A percentile compares a stretch with the other conserved stretches of the same genome.
phyloP scores from a whole-genome alignment of 2,113 vertebrate genomes.

The Amphiprion ocellaris region DNA sequence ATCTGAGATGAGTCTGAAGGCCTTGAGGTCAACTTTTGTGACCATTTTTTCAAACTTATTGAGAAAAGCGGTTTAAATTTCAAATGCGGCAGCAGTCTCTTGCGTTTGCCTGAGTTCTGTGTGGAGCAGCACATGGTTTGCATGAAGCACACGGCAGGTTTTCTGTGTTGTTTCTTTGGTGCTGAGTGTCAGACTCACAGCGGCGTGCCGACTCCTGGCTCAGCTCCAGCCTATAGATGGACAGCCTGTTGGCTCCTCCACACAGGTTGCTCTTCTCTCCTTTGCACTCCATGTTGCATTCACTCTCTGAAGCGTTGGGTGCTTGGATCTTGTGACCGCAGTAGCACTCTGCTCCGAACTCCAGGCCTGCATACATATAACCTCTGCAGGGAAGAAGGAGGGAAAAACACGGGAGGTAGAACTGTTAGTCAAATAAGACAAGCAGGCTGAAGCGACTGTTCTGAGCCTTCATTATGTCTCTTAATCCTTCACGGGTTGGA shows the following conservation, averaged over 20 bases:
- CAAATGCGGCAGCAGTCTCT: neutral
- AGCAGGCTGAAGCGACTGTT: conserved; percentile 17
- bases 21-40: no score
- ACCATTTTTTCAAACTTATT: neutral
- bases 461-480: conserved; percentile 33
- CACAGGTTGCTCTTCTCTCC: conserved; percentile 91
- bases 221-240: conserved; percentile 95
- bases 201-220: conserved; percentile 94
- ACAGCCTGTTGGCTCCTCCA: conserved; percentile 93
- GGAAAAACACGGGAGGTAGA: neutral
- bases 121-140: conserved; percentile 6
- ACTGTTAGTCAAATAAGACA: neutral
- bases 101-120: neutral
- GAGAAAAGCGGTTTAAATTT: neutral
- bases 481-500: conserved; percentile 41
- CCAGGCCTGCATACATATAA: conserved; percentile 95
- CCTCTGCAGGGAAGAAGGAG: conserved; percentile 84
- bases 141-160: neutral
- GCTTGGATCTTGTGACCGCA: conserved; percentile 97
- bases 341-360: conserved; percentile 98
- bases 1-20: no score
- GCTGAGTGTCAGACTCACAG: conserved; percentile 86
- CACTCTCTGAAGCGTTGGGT: conserved; percentile 86
- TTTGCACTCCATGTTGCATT: conserved; percentile 97
- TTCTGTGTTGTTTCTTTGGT: neutral